These are phyloP conservation scores for Calameuta idolon DNA, from an alignment of 2,888 invertebrate species.

Conservation along the genomic window DNA sequence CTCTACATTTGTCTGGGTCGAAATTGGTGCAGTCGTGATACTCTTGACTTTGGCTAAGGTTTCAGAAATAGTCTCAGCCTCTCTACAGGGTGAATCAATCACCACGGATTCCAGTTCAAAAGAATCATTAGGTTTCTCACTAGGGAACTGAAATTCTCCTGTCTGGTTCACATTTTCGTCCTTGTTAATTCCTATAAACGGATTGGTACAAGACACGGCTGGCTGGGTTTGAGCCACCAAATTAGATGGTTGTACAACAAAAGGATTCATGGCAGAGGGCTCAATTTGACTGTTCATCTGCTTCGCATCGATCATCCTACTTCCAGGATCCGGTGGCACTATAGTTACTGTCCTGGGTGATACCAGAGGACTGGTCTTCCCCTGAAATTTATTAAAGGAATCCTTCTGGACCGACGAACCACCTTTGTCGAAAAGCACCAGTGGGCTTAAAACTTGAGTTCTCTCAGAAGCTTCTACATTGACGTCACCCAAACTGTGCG, in stretches of 20 bases:
- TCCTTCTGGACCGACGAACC: neutral
- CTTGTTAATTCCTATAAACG: neutral
- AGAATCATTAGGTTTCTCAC: neutral
- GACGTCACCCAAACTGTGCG: slow-evolving; percentile 62
- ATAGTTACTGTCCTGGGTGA: slow-evolving; percentile 57
- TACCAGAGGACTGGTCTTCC: slow-evolving; percentile 8
- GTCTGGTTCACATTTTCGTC: neutral
- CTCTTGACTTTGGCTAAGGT: slow-evolving; percentile 10
- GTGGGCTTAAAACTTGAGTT: slow-evolving; percentile 44
- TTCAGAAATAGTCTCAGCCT: slow-evolving; percentile 1
- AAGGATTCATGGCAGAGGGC: neutral
- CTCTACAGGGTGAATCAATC: slow-evolving; percentile 9
- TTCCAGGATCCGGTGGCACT: slow-evolving; percentile 43
- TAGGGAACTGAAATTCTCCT: neutral
- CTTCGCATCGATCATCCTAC: neutral
- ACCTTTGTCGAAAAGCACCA: slow-evolving; percentile 44
- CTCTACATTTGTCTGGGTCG: neutral
- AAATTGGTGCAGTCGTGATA: neutral
- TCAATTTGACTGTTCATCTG: neutral
- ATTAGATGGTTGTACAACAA: neutral
- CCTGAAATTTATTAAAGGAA: slow-evolving; percentile 12
- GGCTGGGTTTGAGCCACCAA: neutral
- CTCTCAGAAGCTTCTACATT: slow-evolving; percentile 39
- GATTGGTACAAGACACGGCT: slow-evolving; percentile 1
- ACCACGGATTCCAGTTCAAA: slow-evolving; percentile 13